Conservation (phyloP, 1,140 invertebrate species). For the Radopholus similis region DNA sequence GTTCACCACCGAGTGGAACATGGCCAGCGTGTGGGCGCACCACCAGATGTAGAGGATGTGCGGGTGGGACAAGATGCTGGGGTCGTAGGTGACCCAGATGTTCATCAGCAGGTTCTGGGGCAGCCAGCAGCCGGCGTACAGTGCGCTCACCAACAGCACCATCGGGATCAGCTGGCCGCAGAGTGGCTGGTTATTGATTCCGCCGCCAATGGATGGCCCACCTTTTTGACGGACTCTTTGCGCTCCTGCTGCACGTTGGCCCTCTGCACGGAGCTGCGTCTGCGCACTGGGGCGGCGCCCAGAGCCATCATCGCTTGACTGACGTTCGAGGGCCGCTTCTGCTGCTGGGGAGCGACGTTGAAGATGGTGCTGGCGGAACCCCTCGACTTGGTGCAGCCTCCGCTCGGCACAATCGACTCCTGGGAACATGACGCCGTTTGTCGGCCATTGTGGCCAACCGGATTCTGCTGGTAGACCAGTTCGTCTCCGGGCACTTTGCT, state of each 20-base stretch:
- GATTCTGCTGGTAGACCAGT: constrained; percentile 3
- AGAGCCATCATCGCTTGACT: constrained; percentile 22
- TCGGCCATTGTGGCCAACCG: constrained; percentile 49
- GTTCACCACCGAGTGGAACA: constrained; percentile 59
- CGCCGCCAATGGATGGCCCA: not conserved
- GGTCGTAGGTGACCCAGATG: constrained; percentile 54
- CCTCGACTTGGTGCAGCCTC: not conserved
- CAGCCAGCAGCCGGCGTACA: constrained; percentile 59
- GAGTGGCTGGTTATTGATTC: constrained; percentile 2
- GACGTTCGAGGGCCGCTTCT: not conserved
- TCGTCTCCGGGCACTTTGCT: constrained; percentile 50
- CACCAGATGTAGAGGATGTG: constrained; percentile 59
- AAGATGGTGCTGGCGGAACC: not conserved
- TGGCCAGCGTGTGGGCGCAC: constrained; percentile 51
- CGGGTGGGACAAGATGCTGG: constrained; percentile 47
- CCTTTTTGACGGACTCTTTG: constrained; percentile 57
- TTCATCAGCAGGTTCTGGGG: constrained; percentile 60
- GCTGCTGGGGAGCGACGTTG: constrained; percentile 14
- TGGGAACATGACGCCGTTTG: constrained; percentile 37
- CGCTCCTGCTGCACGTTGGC: constrained; percentile 21
- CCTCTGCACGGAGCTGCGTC: not conserved
- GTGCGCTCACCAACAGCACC: constrained; percentile 53
- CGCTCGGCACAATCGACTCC: not conserved
- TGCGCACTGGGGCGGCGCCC: not conserved
- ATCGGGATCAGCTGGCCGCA: constrained; percentile 52